phyloP scores from a whole-genome alignment of 2,797 vertebrate species.

The Furcifer pardalis region DNA sequence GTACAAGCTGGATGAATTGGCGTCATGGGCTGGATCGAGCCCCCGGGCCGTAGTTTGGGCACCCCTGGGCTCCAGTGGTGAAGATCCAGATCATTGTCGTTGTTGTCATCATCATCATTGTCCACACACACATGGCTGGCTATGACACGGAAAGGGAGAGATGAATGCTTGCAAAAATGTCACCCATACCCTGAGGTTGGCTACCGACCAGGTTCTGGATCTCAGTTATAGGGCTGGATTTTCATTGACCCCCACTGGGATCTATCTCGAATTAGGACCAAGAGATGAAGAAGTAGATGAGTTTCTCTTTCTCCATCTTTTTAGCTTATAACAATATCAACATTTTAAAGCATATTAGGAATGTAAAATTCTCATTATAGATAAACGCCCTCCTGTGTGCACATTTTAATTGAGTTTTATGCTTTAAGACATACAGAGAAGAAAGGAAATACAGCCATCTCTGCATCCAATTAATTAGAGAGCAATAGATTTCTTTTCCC shows the following conservation, averaged over 20 bases:
- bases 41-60: no score
- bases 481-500: constrained; percentile 57
- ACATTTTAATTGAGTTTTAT: constrained; percentile 57
- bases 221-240: background rate
- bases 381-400: constrained; percentile 44
- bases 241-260: background rate
- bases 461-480: constrained; percentile 52
- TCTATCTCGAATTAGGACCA: background rate
- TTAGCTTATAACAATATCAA: constrained; percentile 9
- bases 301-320: background rate
- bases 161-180: background rate
- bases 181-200: background rate
- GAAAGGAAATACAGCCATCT: constrained; percentile 39
- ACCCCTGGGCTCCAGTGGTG: no score
- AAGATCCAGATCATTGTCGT: no score
- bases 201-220: background rate
- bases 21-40: no score
- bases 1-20: no score
- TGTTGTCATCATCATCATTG: no score
- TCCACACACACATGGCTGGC: no score
- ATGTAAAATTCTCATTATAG: constrained; percentile 28
- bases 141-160: no score
- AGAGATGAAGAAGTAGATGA: background rate
- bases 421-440: constrained; percentile 33
- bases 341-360: constrained; percentile 21